phyloP scores from a whole-genome alignment of 2,113 vertebrate species.

The Sprattus sprattus region DNA sequence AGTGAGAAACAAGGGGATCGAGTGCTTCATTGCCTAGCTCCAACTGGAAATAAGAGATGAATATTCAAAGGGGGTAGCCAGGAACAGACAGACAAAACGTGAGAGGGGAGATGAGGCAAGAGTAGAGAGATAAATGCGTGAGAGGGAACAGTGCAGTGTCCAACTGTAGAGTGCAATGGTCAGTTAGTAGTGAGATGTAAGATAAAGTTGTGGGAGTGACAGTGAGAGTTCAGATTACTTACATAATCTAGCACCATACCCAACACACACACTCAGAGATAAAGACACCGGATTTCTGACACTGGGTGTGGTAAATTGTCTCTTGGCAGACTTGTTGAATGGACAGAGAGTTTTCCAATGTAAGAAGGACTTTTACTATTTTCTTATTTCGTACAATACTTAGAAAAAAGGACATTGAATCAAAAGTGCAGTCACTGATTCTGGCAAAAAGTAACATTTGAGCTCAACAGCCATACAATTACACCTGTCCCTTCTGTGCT shows the following conservation, averaged over 20 bases:
- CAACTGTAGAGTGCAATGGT: slow-evolving; percentile 7
- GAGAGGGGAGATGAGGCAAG: background rate
- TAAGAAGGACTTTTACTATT: no score
- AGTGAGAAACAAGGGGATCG: background rate
- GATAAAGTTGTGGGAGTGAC: background rate
- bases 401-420: no score
- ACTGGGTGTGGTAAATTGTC: no score
- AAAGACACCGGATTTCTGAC: no score
- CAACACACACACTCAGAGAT: background rate
- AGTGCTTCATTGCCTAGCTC: slow-evolving; percentile 14
- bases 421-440: no score
- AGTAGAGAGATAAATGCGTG: background rate
- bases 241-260: background rate
- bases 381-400: no score
- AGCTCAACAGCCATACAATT: no score
- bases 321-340: no score
- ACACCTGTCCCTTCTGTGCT: no score
- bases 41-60: slow-evolving; percentile 41
- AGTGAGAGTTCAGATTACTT: background rate
- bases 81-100: background rate
- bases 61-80: slow-evolving; percentile 39
- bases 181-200: background rate
- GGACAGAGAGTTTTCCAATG: no score
- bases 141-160: background rate
- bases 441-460: no score